Evolutionary conservation across 1,140 invertebrate genomes (phyloP), one percentile per base, ranked within the genome.

Genomic region (Epicauta chinensis): DNA sequence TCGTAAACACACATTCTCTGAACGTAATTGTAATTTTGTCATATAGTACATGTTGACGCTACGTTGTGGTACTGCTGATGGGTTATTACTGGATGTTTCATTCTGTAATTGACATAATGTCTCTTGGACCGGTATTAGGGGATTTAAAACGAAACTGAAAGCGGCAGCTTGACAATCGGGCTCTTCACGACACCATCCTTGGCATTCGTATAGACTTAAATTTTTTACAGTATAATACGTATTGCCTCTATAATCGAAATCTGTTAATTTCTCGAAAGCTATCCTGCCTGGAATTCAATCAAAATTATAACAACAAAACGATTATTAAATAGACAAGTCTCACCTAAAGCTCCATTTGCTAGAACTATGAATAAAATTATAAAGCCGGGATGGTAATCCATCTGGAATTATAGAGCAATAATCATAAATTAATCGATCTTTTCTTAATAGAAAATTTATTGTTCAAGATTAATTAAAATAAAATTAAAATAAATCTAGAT

Each of bases 31-130:
- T 60, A 94, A 74, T 73, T 96, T 96, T 60, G 91, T 88, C 89
- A 96, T 93, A 76, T 94, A 96, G 71, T 95, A 96, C 75, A 91
- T 89, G 70, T 91, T 93, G 60, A 87, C 88, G 2, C 89, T 86
- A 14, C 88, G 77, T 65, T 86, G 83, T 3, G 92, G 87, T 32
- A 80, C 78, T 4, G 87, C 87, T 51, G 84, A 81, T 0, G 91
- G 91, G 70, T 93, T 93, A 58, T 84, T 84, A 2, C 91, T 89
- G 45, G 87, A 81, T 0, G 92, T 93, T 68, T 93, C 91, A 72
- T 96, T 96, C 69, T 93, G 91, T 53, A 96, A 75, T 66, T 93
- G 83, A 68, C 93, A 96, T 38, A 91, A 75, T 2, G 93, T 96
- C 69, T 96, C 91, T 75, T 95, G 91, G 3, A 89, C 82, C 1